Base-by-base conservation (phyloP, 2,888 invertebrate species). In the Fragum fragum region DNA sequence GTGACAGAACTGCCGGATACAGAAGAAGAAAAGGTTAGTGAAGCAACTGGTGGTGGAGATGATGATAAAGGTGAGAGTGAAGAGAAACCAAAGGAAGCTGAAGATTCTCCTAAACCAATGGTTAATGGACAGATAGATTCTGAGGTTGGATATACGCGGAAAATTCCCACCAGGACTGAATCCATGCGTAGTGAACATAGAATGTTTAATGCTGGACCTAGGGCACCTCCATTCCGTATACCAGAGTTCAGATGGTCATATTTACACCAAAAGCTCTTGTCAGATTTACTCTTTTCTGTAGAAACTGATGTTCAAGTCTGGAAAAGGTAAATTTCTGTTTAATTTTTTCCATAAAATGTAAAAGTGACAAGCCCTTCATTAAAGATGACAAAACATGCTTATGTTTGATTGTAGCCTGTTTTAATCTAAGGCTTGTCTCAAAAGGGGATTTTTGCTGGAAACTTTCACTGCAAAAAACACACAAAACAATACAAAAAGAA, bases 191-290 rank as follows among this genome's bases (percentile, higher is more conserved):
- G 89, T 74, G 89, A 87, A 39, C 85, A 90, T 63, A 91, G 92
- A 74, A 91, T 94, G 75, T 94, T 94, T 86, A 93, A 92, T 79
- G 93, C 94, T 5, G 94, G 94, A 42, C 94, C 94, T 0, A 86
- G 94, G 36, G 94, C 94, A 11, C 94, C 94, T 55, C 94, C 99
- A 2, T 99, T 99, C 95, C 96, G 99, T 88, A 99, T 99, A 94
- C 99, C 99, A 29, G 99, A 99, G 95, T 99, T 99, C 95, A 97
- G 98, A 91, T 99, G 99, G 99, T 99, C 99, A 0, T 98, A 98
- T 95, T 98, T 99, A 89, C 99, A 99, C 95, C 98, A 99, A 95
- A 96, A 99, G 81, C 95, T 99, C 75, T 96, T 99, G 0, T 98
- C 98, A 18, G 99, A 99, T 95, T 97, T 99, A 47, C 95, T 99